Conservation (phyloP, 2,113 vertebrate species). For the Tiliqua scincoides region DNA sequence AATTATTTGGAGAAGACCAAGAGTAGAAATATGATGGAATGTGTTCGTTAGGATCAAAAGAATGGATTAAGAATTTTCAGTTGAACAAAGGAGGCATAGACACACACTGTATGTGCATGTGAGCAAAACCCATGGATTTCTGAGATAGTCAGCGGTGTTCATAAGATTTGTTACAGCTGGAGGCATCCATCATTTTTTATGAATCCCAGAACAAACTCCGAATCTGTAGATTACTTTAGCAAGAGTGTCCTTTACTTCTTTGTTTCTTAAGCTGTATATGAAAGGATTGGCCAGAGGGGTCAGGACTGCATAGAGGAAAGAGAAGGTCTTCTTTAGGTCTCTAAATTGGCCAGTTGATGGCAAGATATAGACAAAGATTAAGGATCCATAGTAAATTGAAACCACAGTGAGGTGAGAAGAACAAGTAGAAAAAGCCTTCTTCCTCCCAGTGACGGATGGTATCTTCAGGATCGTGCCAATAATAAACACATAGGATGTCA, state of each 20-base stretch:
- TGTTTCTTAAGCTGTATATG: conserved; percentile 55
- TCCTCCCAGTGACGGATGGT: conserved; percentile 17
- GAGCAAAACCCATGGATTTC: too few species aligned
- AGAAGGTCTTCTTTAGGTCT: conserved; percentile 40
- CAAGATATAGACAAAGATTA: conserved; percentile 42
- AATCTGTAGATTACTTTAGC: conserved; percentile 11
- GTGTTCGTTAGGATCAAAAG: neutral
- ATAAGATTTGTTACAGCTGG: too few species aligned
- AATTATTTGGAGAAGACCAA: too few species aligned
- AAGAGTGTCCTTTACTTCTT: conserved; percentile 31
- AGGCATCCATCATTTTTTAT: neutral
- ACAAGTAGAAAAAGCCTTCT: conserved; percentile 44
- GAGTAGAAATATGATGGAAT: too few species aligned
- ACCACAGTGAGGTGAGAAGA: conserved; percentile 39
- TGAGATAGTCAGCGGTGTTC: too few species aligned
- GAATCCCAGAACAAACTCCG: neutral
- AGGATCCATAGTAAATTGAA: conserved; percentile 45
- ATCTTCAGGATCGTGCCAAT: conserved; percentile 39
- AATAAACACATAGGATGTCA: conserved; percentile 27
- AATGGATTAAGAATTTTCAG: too few species aligned
- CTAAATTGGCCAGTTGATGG: conserved; percentile 23
- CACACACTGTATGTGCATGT: too few species aligned
- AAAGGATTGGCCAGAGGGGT: conserved; percentile 45
- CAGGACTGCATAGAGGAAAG: conserved; percentile 46
- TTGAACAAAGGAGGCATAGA: too few species aligned